Conservation (phyloP, 92 coral and sea anemone species). For the Desmophyllum pertusum region DNA sequence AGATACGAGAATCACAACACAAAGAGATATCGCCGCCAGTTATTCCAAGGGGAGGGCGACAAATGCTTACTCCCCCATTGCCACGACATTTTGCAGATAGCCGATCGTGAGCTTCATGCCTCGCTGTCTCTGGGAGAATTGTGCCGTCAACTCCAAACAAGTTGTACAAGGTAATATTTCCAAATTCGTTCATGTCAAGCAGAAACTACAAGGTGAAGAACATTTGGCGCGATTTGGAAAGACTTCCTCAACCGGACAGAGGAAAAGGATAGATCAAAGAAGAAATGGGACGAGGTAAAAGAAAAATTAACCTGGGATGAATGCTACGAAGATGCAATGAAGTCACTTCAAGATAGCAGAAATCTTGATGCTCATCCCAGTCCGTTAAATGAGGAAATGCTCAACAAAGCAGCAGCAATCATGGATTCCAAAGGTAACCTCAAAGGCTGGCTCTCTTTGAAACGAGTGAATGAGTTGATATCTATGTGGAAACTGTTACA, state of each 20-base stretch:
- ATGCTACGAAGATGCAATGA: constrained; percentile 54
- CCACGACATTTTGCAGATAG: constrained; percentile 19
- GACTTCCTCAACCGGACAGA: constrained; percentile 37
- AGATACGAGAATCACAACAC: constrained; percentile 37
- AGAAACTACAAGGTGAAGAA: constrained; percentile 62
- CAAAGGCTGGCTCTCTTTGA: constrained; percentile 47
- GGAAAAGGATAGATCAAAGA: constrained; percentile 36
- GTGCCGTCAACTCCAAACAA: constrained; percentile 43
- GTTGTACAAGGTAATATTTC: constrained; percentile 53
- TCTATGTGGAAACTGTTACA: constrained; percentile 46
- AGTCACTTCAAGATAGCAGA: constrained; percentile 52
- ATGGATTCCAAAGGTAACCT: constrained; percentile 40
- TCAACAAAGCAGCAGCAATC: constrained; percentile 26
- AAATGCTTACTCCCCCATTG: constrained; percentile 11
- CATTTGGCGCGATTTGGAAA: constrained; percentile 48
- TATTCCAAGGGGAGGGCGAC: constrained; percentile 10
- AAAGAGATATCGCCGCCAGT: constrained; percentile 11
- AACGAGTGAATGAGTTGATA: constrained; percentile 30
- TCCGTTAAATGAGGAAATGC: constrained; percentile 36
- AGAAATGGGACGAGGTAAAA: constrained; percentile 32
- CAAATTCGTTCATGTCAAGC: constrained; percentile 23
- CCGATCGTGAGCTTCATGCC: constrained; percentile 29
- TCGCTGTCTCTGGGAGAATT: constrained; percentile 49
- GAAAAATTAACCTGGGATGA: constrained; percentile 53
- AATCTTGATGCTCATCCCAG: constrained; percentile 59